Evolutionary conservation across 2,888 invertebrate genomes (phyloP).

Genomic region (Thymelicus sylvestris): DNA sequence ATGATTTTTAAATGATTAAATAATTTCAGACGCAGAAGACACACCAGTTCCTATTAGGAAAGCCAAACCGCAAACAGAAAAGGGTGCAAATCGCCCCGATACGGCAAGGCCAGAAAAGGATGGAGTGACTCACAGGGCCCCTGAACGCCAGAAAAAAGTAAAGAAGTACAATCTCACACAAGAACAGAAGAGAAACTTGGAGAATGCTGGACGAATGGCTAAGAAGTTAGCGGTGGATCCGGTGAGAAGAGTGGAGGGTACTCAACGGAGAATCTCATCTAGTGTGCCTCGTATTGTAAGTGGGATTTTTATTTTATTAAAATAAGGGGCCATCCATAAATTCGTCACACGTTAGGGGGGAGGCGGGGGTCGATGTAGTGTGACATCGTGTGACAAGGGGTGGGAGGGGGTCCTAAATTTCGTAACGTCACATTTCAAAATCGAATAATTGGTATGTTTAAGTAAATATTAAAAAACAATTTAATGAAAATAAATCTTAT

Average conservation of each 20-base stretch:
- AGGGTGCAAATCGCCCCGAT: neutral
- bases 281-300: conserved; percentile 60
- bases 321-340: too few species aligned
- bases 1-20: neutral
- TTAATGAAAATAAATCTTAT: too few species aligned
- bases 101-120: conserved; percentile 2
- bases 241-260: neutral
- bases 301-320: conserved; percentile 22
- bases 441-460: too few species aligned
- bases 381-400: too few species aligned
- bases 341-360: too few species aligned
- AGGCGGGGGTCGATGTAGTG: too few species aligned
- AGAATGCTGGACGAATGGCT: conserved; percentile 64
- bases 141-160: conserved; percentile 38
- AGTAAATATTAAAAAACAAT: too few species aligned
- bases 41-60: conserved; percentile 1
- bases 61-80: neutral
- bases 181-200: conserved; percentile 53
- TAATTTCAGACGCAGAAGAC: conserved; percentile 17
- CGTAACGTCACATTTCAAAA: too few species aligned
- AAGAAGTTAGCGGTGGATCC: conserved; percentile 23
- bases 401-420: too few species aligned
- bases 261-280: conserved; percentile 27
- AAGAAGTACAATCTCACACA: conserved; percentile 46
- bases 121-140: conserved; percentile 36